A percentile compares a stretch with the other conserved stretches of the same genome.
These are phyloP conservation scores for Dasyprocta punctata DNA, from an alignment of 2,113 vertebrate genomes.

Conservation along the genomic window DNA sequence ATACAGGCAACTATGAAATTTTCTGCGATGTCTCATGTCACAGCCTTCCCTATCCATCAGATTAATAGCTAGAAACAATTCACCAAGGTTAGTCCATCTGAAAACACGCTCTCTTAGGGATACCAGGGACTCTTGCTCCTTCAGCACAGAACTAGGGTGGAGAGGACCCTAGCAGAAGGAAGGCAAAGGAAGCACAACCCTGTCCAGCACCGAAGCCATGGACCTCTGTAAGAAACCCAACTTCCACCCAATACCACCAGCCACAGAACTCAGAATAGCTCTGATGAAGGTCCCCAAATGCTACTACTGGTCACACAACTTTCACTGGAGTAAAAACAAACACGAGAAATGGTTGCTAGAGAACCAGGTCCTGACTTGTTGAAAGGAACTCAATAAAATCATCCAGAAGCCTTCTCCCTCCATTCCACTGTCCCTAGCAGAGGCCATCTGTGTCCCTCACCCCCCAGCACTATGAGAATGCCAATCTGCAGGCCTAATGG, in stretches of 20 bases:
- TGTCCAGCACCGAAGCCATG: rapidly evolving
- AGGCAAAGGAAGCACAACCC: not conserved
- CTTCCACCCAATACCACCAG: not conserved
- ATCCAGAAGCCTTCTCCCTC: not conserved
- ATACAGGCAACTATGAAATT: not conserved
- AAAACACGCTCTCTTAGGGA: not conserved
- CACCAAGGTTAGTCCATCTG: not conserved
- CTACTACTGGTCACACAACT: not conserved
- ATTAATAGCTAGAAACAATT: not conserved
- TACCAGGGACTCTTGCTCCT: not conserved
- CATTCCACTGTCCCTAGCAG: not conserved
- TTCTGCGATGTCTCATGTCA: not conserved
- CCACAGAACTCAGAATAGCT: not conserved
- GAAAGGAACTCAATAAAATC: not conserved
- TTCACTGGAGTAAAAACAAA: not conserved
- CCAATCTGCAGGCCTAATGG: no score
- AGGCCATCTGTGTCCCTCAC: not conserved
- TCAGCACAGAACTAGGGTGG: not conserved
- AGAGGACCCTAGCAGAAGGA: not conserved
- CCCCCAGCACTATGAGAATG: not conserved
- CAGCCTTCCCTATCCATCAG: not conserved
- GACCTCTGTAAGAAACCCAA: not conserved
- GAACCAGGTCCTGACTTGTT: not conserved
- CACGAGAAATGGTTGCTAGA: not conserved
- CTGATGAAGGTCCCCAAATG: not conserved